phyloP scores from a whole-genome alignment of 2,113 vertebrate genomes.

The Carassius gibelio region DNA sequence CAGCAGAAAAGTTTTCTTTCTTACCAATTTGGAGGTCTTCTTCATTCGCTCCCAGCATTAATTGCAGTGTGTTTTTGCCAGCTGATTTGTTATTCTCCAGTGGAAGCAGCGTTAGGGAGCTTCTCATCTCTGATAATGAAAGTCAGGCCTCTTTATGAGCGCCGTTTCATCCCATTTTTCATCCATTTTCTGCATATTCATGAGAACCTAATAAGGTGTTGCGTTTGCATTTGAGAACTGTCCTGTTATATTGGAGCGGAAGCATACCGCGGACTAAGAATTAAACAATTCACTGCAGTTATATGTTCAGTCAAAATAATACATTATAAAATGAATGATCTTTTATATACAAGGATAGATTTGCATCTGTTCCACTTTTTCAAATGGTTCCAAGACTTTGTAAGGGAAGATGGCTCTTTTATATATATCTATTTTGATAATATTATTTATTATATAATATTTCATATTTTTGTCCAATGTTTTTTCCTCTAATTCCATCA shows the following conservation, averaged over 20 bases:
- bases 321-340: not conserved
- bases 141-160: constrained; percentile 45
- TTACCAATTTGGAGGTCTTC: constrained; percentile 3
- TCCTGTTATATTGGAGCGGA: constrained; percentile 16
- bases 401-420: too few relatives aligned
- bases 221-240: constrained; percentile 15
- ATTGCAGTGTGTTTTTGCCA: constrained; percentile 32
- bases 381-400: not conserved
- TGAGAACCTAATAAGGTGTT: constrained; percentile 38
- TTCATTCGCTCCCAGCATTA: not conserved
- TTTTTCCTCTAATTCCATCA: not conserved
- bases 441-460: not conserved
- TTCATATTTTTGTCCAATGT: not conserved
- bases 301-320: not conserved
- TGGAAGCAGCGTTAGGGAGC: constrained; percentile 35
- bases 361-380: not conserved
- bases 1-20: not conserved
- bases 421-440: too few relatives aligned
- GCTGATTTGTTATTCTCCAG: constrained; percentile 49
- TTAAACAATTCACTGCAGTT: not conserved
- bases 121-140: constrained; percentile 50
- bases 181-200: constrained; percentile 42
- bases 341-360: not conserved
- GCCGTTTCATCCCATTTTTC: constrained; percentile 45
- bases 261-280: not conserved